Evolutionary conservation across 2,797 vertebrate genomes (phyloP).

Genomic region (Lemur catta): DNA sequence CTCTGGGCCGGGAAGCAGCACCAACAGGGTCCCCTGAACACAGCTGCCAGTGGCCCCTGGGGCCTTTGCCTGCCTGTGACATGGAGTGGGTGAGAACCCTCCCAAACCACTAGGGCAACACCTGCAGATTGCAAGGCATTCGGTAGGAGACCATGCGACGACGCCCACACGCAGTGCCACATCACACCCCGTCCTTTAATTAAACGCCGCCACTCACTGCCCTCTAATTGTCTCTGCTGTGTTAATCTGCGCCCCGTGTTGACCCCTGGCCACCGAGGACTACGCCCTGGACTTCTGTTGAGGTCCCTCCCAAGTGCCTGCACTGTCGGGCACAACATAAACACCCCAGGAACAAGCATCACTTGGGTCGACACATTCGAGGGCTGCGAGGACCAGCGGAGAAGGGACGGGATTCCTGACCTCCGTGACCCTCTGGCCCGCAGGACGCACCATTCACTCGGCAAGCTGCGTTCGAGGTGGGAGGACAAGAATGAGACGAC

Average conservation of each 20-base stretch:
- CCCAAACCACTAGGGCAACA: not conserved
- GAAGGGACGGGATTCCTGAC: not conserved
- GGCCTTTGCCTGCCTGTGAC: not conserved
- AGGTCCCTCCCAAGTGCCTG: too few relatives aligned
- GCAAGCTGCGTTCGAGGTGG: not conserved
- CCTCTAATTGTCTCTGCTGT: not conserved
- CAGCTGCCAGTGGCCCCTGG: not conserved
- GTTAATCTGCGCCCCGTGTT: accelerated
- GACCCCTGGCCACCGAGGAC: not conserved
- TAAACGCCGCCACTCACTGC: accelerated
- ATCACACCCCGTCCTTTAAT: not conserved
- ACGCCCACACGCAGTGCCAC: accelerated
- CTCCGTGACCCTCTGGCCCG: accelerated
- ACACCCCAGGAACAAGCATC: accelerated
- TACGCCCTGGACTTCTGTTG: not conserved
- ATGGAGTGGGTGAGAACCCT: accelerated
- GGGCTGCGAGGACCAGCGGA: not conserved
- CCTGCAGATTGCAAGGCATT: not conserved
- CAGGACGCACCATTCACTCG: accelerated
- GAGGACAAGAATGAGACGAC: not conserved
- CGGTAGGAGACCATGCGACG: accelerated
- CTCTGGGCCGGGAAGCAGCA: not conserved
- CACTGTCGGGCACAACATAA: not conserved
- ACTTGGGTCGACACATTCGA: not conserved
- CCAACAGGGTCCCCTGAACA: not conserved